Evolutionary conservation across 2,113 vertebrate species (phyloP).

Genomic region (Phalacrocorax carbo): DNA sequence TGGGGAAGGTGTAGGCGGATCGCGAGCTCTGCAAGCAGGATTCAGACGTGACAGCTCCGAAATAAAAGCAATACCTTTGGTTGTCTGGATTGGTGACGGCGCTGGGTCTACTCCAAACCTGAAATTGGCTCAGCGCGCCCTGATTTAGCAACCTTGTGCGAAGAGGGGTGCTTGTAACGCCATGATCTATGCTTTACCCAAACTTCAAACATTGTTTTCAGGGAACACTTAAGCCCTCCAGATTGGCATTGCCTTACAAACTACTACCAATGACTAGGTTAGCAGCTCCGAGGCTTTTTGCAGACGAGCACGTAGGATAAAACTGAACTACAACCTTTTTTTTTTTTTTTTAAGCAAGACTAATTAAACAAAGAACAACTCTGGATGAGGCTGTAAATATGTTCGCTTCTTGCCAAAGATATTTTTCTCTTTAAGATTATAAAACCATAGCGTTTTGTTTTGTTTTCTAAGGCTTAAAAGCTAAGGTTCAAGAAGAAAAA

Average conservation of each 20-base stretch:
- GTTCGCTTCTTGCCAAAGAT: background rate
- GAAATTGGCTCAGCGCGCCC: fast-evolving
- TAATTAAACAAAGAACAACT: background rate
- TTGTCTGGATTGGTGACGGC: background rate
- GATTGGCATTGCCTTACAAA: background rate
- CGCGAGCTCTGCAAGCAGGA: background rate
- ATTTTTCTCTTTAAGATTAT: background rate
- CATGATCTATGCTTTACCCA: background rate
- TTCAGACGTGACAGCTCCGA: background rate
- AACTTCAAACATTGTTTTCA: background rate
- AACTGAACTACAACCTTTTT: background rate
- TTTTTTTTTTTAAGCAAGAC: background rate
- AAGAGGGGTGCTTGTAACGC: background rate
- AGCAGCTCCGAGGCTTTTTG: background rate
- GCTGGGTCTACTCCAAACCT: background rate
- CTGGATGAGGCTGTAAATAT: background rate
- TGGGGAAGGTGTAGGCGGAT: background rate
- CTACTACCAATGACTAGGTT: background rate
- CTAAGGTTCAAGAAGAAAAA: background rate
- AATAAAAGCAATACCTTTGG: background rate
- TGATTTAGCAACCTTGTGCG: background rate
- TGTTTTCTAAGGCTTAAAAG: background rate
- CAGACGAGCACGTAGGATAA: background rate
- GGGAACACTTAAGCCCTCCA: background rate
- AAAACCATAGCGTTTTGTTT: background rate